phyloP scores from a whole-genome alignment of 2,797 vertebrate genomes.

The Clarias platycephalus region DNA sequence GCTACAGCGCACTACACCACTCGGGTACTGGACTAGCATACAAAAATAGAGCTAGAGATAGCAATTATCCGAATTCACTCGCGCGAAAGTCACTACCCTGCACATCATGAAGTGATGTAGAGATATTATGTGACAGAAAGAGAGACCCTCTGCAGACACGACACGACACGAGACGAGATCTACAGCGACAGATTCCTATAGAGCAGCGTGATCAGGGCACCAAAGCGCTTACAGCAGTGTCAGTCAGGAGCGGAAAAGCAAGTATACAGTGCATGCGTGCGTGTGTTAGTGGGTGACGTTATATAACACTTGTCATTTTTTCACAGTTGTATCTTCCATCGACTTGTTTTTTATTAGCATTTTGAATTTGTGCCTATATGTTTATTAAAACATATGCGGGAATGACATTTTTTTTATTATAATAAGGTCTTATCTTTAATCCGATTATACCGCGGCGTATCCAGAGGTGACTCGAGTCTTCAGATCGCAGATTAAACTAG shows the following conservation, averaged over 20 bases:
- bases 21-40: background rate
- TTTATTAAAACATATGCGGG: background rate
- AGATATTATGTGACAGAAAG: background rate
- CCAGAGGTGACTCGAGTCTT: constrained; percentile 17
- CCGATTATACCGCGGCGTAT: constrained; percentile 21
- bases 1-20: background rate
- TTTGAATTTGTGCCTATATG: background rate
- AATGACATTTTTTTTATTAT: background rate
- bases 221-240: background rate
- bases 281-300: background rate
- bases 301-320: background rate
- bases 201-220: background rate
- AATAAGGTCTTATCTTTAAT: constrained; percentile 10
- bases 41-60: background rate
- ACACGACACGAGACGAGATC: background rate
- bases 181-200: background rate
- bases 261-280: background rate
- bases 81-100: background rate
- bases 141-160: background rate
- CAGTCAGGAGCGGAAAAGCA: background rate
- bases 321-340: background rate
- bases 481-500: constrained; percentile 28
- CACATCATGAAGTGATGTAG: background rate
- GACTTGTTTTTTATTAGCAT: background rate
- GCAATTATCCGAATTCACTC: background rate